Evolutionary conservation across 2,113 vertebrate species (phyloP).

Genomic region (Cebus imitator): DNA sequence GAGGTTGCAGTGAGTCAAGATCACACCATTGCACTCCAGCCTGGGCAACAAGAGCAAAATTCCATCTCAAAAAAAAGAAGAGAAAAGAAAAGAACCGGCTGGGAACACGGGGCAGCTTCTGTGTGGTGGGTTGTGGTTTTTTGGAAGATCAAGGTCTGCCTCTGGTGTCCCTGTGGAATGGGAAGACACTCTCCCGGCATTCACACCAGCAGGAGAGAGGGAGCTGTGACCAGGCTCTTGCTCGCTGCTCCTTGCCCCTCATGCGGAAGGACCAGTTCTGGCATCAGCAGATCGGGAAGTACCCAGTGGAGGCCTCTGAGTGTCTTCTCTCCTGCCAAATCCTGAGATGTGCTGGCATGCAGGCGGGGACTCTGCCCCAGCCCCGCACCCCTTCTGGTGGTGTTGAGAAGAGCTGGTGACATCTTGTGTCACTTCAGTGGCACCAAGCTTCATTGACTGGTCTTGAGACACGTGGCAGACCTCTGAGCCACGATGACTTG

Average conservation of each 20-base stretch:
- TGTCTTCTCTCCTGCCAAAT: not conserved
- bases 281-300: not conserved
- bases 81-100: too few species aligned
- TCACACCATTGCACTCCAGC: too few species aligned
- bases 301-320: not conserved
- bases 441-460: not conserved
- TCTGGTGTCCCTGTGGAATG: not conserved
- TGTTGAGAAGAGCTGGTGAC: not conserved
- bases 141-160: not conserved
- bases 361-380: not conserved
- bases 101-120: not conserved
- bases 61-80: too few species aligned
- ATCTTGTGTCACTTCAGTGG: not conserved
- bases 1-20: too few species aligned
- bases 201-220: not conserved
- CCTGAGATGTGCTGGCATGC: not conserved
- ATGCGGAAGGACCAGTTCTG: not conserved
- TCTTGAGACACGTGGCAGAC: not conserved
- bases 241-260: not conserved
- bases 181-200: not conserved
- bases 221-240: not conserved
- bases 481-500: not conserved
- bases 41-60: too few species aligned
- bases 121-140: fast-evolving
- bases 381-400: not conserved